These are phyloP conservation scores for Chymomyza procnemis DNA, from an alignment of 2,888 invertebrate species.

Conservation along the genomic window DNA sequence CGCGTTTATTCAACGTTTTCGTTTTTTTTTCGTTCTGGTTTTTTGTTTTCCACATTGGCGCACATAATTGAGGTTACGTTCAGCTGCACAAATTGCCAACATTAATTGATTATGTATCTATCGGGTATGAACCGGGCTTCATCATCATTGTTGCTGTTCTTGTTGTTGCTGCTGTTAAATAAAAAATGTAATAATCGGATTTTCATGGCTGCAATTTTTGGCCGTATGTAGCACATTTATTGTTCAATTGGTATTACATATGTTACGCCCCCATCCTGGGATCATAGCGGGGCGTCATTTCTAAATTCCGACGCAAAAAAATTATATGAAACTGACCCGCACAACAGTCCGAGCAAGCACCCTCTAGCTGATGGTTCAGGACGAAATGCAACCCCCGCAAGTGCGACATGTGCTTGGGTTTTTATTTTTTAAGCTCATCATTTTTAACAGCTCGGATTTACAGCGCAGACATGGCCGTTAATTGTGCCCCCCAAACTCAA, in stretches of 20 bases:
- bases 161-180: conserved; percentile 22
- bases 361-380: conserved; percentile 3
- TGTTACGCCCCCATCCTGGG: background rate
- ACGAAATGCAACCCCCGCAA: conserved; percentile 22
- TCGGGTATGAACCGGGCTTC: background rate
- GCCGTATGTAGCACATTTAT: conserved; percentile 59
- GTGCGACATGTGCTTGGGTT: conserved; percentile 52
- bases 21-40: conserved; percentile 10
- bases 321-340: background rate
- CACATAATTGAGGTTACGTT: conserved; percentile 72
- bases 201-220: conserved; percentile 61
- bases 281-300: background rate
- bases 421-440: conserved; percentile 40
- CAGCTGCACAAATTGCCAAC: conserved; percentile 68
- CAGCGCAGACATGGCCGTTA: conserved; percentile 47
- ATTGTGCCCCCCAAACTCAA: conserved; percentile 56
- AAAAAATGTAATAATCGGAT: conserved; percentile 66
- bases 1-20: conserved; percentile 28
- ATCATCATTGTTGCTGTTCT: conserved; percentile 7
- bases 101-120: conserved; percentile 64
- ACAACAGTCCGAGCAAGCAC: background rate
- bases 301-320: background rate
- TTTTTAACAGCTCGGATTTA: conserved; percentile 66
- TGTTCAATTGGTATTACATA: conserved; percentile 32
- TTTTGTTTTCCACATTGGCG: conserved; percentile 52